Percentiles rank a stretch among this genome's conserved stretches.
phyloP scores from a whole-genome alignment of 2,113 vertebrate genomes.

The Murina feae region DNA sequence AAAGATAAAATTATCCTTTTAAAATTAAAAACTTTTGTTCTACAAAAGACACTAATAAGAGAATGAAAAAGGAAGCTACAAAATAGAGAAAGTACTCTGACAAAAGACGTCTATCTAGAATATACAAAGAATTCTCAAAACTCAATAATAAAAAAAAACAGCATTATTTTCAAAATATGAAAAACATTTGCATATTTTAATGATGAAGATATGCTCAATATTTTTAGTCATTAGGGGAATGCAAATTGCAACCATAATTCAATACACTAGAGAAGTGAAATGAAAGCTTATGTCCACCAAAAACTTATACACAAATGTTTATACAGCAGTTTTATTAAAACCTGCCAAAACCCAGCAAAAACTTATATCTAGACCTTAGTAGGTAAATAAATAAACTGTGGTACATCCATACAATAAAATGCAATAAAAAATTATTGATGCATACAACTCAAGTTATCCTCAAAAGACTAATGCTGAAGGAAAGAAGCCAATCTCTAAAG shows the following conservation, averaged over 20 bases:
- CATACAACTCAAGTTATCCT: not conserved
- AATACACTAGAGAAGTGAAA: not conserved
- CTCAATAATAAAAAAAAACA: constrained; percentile 1
- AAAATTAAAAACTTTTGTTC: not conserved
- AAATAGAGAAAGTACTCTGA: not conserved
- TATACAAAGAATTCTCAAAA: not conserved
- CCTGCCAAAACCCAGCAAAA: not conserved
- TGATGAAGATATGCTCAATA: not conserved
- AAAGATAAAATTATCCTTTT: not conserved
- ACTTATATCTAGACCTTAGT: not conserved
- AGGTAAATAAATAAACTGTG: not conserved
- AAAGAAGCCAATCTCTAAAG: not conserved
- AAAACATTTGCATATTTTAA: not conserved
- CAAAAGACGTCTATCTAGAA: not conserved
- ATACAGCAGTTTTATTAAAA: not conserved
- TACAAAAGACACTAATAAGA: constrained; percentile 2
- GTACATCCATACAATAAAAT: not conserved
- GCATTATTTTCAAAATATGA: not conserved
- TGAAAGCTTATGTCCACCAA: not conserved
- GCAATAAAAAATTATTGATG: not conserved
- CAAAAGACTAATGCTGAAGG: not conserved
- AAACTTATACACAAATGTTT: not conserved
- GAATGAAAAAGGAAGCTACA: not conserved
- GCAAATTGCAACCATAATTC: not conserved
- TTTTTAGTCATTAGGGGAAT: not conserved